phyloP scores from a whole-genome alignment of 2,797 vertebrate species.

The Clarias pachynema region DNA sequence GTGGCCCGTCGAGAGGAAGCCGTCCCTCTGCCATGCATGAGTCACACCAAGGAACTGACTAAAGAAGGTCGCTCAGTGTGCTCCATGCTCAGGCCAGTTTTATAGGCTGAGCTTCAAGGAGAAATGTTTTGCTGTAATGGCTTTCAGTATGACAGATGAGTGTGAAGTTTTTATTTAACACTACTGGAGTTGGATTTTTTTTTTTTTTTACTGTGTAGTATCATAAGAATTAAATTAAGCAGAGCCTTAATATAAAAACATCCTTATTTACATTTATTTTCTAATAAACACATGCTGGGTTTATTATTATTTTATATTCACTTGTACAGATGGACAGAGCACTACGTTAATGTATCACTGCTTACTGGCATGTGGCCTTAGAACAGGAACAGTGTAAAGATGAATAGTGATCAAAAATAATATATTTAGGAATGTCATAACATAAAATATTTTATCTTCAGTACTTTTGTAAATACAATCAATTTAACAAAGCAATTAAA shows the following conservation, averaged over 20 bases:
- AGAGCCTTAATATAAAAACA: slow-evolving; percentile 85
- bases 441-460: slow-evolving; percentile 16
- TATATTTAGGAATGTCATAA: slow-evolving; percentile 19
- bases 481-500: background rate
- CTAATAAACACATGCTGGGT: slow-evolving; percentile 56
- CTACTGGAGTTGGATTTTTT: slow-evolving; percentile 3
- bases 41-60: slow-evolving; percentile 95
- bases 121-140: slow-evolving; percentile 56
- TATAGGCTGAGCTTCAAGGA: slow-evolving; percentile 68
- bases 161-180: slow-evolving; percentile 58
- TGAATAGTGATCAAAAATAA: slow-evolving; percentile 33
- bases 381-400: slow-evolving; percentile 37
- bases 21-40: slow-evolving; percentile 95
- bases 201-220: slow-evolving; percentile 74
- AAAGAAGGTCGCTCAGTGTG: slow-evolving; percentile 93
- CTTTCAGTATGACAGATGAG: slow-evolving; percentile 60
- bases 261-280: slow-evolving; percentile 76
- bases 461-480: slow-evolving; percentile 2
- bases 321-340: slow-evolving; percentile 66
- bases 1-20: slow-evolving; percentile 90
- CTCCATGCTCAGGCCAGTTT: slow-evolving; percentile 94
- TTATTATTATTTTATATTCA: slow-evolving; percentile 57
- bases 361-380: slow-evolving; percentile 33
- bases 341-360: slow-evolving; percentile 43
- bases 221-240: slow-evolving; percentile 69